Base-by-base conservation (phyloP, 1,140 invertebrate species). In the Forficula auricularia region DNA sequence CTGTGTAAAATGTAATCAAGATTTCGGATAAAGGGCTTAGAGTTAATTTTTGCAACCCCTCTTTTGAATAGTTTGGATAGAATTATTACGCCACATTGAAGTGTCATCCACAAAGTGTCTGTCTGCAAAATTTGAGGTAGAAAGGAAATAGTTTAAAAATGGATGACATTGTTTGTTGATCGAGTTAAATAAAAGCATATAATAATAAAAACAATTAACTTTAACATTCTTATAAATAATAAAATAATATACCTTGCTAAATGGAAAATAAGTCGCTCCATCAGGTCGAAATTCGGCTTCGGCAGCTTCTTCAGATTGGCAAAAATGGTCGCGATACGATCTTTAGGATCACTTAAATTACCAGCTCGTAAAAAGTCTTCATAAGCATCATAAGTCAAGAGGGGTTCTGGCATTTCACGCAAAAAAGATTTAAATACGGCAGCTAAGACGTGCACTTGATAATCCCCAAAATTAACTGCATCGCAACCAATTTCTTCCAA, bases 191-290 rank as follows among this genome's bases (percentile, higher is more conserved):
- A n/a, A n/a, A n/a, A n/a, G n/a, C n/a, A n/a, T n/a, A n/a, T 20
- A 45, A 32, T 36, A 10, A 33, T 37, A 19, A 36, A 34, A 46
- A 22, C 34, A 12, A n/a, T n/a, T n/a, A n/a, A n/a, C n/a, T n/a
- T n/a, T n/a, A n/a, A 13, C 32, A 35, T 6, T 36, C 34, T 35
- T 22, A 43, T 43, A 37, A 10, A 32, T 34, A 16, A 22, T 22
- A 22, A 47, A 27, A 36, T 34, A 42, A 49, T 33, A 43, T 61
- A 72, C 67, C 83, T 72, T 1, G 89, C 86, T 49, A 97, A 62
- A 64, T 97, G 91, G 54, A 94, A 94, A 54, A 94, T 82, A 34
- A 97, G 61, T 47, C 91, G 68, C 61, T 95, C 89, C 65, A 94
- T 80, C 30, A 96, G 66, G 60, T 90, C 82, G 58, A 84, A 88